phyloP scores from a whole-genome alignment of 2,113 vertebrate species.

The Uria aalge region DNA sequence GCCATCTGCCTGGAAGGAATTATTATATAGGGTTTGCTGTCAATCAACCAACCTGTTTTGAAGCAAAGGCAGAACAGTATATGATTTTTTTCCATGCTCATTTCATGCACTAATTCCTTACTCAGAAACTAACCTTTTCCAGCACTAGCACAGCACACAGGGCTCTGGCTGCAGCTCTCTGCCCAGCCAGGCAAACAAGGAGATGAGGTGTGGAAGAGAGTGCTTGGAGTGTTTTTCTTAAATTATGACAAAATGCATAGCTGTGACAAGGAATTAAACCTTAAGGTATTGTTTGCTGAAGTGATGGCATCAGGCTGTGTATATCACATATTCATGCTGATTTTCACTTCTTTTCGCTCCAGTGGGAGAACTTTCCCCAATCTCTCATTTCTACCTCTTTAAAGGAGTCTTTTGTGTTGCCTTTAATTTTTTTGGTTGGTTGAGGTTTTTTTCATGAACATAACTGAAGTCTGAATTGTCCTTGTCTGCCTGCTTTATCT shows the following conservation, averaged over 20 bases:
- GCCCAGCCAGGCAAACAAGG: neutral
- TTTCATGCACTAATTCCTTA: conserved; percentile 40
- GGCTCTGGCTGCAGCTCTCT: neutral
- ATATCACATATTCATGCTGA: neutral
- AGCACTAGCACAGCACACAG: neutral
- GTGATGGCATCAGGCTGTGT: neutral
- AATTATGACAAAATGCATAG: neutral
- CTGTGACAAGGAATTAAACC: neutral
- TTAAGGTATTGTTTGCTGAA: neutral
- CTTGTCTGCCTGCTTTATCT: neutral
- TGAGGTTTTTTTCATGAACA: neutral
- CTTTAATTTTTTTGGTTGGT: neutral
- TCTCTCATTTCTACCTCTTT: neutral
- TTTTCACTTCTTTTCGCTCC: neutral
- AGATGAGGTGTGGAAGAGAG: neutral
- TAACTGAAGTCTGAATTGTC: neutral
- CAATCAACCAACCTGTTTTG: conserved; percentile 64
- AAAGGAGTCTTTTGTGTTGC: neutral
- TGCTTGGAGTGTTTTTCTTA: neutral
- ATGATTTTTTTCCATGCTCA: conserved; percentile 8
- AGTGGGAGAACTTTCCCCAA: neutral
- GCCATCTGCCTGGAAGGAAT: conserved; percentile 72
- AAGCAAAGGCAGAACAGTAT: conserved; percentile 41
- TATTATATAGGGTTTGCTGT: conserved; percentile 58
- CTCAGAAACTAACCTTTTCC: neutral